phyloP scores from a whole-genome alignment of 2,113 vertebrate genomes.

The Albula glossodonta region DNA sequence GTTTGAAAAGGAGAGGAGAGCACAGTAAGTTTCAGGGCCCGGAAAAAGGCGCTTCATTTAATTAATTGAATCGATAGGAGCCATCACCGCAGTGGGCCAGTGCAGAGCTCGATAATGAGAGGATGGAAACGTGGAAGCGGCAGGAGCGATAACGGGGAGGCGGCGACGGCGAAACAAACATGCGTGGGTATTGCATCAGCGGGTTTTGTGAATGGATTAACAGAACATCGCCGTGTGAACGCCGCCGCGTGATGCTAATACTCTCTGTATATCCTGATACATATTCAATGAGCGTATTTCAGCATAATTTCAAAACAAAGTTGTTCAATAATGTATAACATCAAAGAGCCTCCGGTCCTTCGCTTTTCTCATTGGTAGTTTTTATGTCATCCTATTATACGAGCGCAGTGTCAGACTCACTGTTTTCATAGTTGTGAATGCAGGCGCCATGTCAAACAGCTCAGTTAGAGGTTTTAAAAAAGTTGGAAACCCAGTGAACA shows the following conservation, averaged over 20 bases:
- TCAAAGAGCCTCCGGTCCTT: background rate
- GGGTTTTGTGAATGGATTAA: background rate
- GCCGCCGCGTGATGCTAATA: background rate
- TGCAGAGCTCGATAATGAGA: background rate
- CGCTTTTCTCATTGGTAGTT: background rate
- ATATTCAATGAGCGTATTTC: background rate
- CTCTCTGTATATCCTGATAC: background rate
- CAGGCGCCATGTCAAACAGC: background rate
- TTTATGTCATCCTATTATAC: background rate
- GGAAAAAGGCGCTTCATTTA: slow-evolving; percentile 35
- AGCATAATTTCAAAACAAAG: background rate
- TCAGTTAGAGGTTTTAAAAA: background rate
- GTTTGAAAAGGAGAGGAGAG: slow-evolving; percentile 11
- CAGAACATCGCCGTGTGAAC: background rate
- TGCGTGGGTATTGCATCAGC: background rate
- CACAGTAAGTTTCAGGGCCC: slow-evolving; percentile 21
- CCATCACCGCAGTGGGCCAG: slow-evolving; percentile 20
- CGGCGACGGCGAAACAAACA: background rate
- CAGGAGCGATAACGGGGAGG: background rate
- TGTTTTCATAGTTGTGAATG: background rate
- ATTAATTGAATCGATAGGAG: slow-evolving; percentile 44
- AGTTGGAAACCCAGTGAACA: background rate
- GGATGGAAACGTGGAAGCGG: background rate
- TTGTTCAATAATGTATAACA: background rate
- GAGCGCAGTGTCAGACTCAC: background rate